Conservation (phyloP, 2,797 vertebrate species). For the Aselliscus stoliczkanus region DNA sequence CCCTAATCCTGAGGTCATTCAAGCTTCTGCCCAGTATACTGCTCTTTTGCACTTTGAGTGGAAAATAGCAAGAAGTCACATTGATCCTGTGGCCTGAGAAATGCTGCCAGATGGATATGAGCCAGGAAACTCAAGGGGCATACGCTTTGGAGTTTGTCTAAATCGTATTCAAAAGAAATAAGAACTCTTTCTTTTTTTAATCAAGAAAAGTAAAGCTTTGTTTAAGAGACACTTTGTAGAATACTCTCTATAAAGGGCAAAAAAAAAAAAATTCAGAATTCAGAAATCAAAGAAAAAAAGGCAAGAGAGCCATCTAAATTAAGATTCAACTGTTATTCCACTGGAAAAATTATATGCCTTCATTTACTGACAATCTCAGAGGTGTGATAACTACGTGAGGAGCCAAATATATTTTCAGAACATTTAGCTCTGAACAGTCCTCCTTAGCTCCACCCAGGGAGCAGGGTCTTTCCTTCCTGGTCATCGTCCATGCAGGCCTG, state of each 20-base stretch:
- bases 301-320: background rate
- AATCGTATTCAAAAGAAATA: background rate
- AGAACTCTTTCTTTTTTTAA: background rate
- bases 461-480: background rate
- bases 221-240: background rate
- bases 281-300: background rate
- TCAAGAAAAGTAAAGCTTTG: background rate
- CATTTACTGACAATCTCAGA: slow-evolving; percentile 12
- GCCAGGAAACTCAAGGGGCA: background rate
- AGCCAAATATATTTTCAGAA: slow-evolving; percentile 47
- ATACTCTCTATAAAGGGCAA: background rate
- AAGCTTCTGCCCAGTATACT: background rate
- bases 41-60: background rate
- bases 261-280: background rate
- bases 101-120: background rate
- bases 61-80: background rate
- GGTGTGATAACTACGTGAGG: background rate
- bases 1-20: background rate
- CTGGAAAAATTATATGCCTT: background rate
- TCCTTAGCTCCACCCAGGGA: background rate
- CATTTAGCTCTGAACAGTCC: background rate
- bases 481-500: background rate
- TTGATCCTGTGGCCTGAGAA: background rate
- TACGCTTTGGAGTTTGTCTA: background rate
- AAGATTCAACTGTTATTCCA: background rate